phyloP scores from a whole-genome alignment of 2,888 invertebrate species.

The Mantis religiosa region DNA sequence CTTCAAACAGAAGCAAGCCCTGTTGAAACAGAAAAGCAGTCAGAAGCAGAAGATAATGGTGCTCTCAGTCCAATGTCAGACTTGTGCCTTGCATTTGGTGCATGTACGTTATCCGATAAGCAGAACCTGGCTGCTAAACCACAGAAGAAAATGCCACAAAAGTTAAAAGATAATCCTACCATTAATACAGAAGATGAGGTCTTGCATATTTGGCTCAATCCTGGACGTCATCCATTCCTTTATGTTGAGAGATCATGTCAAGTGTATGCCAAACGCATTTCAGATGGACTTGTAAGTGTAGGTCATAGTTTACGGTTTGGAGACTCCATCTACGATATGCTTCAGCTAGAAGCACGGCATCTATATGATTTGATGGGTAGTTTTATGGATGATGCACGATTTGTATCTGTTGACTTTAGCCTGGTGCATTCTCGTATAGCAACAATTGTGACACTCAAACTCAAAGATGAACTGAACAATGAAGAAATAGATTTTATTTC shows the following conservation, averaged over 20 bases:
- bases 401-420: slow-evolving; percentile 54
- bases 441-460: slow-evolving; percentile 56
- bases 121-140: background rate
- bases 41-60: slow-evolving; percentile 17
- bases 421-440: slow-evolving; percentile 63
- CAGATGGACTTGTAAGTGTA: slow-evolving; percentile 53
- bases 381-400: slow-evolving; percentile 62
- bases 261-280: slow-evolving; percentile 67
- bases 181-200: slow-evolving; percentile 12
- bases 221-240: slow-evolving; percentile 45
- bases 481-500: slow-evolving; percentile 23
- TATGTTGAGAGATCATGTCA: slow-evolving; percentile 51
- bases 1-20: background rate
- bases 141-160: background rate
- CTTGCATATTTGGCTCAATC: slow-evolving; percentile 14
- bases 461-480: slow-evolving; percentile 44
- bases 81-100: slow-evolving; percentile 55
- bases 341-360: slow-evolving; percentile 65
- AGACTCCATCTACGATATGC: slow-evolving; percentile 53
- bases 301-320: background rate
- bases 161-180: background rate
- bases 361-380: slow-evolving; percentile 63
- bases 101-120: slow-evolving; percentile 50
- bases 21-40: background rate
- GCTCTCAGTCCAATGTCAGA: slow-evolving; percentile 55